These are phyloP conservation scores for Dendrophyllia cribrosa DNA, from an alignment of 64 coral and sea anemone genomes.

Conservation along the genomic window DNA sequence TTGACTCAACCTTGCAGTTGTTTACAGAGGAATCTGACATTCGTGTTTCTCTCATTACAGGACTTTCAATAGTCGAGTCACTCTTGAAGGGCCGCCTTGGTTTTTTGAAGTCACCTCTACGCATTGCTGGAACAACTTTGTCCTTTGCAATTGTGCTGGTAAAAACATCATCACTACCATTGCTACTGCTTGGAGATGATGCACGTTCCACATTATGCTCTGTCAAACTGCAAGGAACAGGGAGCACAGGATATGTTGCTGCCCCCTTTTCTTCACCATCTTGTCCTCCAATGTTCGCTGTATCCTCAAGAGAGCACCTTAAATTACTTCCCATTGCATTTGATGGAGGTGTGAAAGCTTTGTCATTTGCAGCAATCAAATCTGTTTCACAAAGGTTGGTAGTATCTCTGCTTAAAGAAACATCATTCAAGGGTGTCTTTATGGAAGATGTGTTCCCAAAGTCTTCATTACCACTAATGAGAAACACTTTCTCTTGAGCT, in stretches of 20 bases:
- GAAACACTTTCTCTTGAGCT: not conserved
- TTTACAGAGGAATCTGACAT: not conserved
- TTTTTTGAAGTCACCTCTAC: constrained; percentile 20
- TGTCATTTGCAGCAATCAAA: not conserved
- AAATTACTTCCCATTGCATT: not conserved
- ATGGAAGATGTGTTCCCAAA: not conserved
- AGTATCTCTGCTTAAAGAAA: too few species aligned
- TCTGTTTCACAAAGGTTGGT: not conserved
- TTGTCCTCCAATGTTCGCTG: not conserved
- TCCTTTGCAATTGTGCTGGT: not conserved
- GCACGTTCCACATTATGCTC: not conserved
- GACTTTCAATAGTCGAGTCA: not conserved
- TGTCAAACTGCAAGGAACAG: not conserved
- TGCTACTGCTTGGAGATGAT: not conserved
- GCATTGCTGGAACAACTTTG: not conserved
- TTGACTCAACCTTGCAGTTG: not conserved
- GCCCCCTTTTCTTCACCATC: not conserved
- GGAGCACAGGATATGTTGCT: too few species aligned
- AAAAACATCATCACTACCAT: constrained; percentile 30
- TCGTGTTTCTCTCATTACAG: not conserved
- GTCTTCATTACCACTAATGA: not conserved
- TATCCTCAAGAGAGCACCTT: not conserved
- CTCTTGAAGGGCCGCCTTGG: constrained; percentile 13
- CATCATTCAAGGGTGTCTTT: too few species aligned
- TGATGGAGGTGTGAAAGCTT: not conserved